These are phyloP conservation scores for Lateolabrax maculatus DNA, from an alignment of 2,797 vertebrate genomes.

Conservation along the genomic window DNA sequence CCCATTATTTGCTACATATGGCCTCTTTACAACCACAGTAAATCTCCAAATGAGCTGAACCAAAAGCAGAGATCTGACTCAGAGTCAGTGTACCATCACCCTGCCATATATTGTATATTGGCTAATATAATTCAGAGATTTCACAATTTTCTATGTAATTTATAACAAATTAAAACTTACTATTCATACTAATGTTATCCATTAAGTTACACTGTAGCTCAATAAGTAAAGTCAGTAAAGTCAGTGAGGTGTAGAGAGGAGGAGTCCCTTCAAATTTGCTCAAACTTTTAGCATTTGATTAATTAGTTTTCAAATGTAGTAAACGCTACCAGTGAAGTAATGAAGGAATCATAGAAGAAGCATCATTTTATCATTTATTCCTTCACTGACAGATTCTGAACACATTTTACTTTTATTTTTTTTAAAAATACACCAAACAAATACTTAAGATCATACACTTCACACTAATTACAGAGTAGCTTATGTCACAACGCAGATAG, in stretches of 20 bases:
- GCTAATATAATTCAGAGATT: not conserved
- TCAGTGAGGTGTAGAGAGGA: not conserved
- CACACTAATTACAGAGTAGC: not conserved
- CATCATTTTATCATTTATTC: not conserved
- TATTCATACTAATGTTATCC: conserved; percentile 1
- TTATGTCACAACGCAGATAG: not conserved
- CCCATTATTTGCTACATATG: conserved; percentile 4
- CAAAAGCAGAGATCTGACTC: conserved; percentile 29
- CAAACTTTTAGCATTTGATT: not conserved
- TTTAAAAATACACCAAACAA: not conserved
- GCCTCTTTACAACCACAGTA: conserved; percentile 8
- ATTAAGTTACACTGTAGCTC: not conserved
- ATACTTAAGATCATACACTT: conserved; percentile 32
- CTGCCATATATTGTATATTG: not conserved
- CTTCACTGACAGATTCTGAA: not conserved
- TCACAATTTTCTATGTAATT: not conserved
- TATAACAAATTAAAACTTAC: not conserved
- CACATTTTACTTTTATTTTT: not conserved
- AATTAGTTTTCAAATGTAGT: not conserved
- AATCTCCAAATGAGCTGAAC: conserved; percentile 33
- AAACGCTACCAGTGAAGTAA: not conserved
- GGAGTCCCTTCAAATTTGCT: not conserved
- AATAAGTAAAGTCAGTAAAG: not conserved
- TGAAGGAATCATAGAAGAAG: not conserved
- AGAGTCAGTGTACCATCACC: conserved; percentile 15